phyloP scores from a whole-genome alignment of 1,140 invertebrate genomes.

The Mercenaria mercenaria region DNA sequence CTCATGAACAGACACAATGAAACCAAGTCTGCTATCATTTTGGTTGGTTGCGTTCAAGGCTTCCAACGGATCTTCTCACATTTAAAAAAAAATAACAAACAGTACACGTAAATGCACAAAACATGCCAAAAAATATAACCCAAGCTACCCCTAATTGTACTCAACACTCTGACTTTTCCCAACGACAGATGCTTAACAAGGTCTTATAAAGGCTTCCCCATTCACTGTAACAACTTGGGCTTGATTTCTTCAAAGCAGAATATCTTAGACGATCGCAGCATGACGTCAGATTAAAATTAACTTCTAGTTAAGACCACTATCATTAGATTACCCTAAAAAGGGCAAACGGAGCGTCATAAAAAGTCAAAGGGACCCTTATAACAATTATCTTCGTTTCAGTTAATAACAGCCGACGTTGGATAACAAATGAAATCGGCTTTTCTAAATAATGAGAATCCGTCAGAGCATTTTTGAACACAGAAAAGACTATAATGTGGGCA shows the following conservation, averaged over 20 bases:
- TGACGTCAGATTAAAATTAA: not conserved
- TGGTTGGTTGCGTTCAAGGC: too few relatives aligned
- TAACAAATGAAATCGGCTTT: conserved; percentile 16
- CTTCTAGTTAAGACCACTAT: not conserved
- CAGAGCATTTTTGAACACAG: not conserved
- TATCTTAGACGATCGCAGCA: not conserved
- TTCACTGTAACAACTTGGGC: too few relatives aligned
- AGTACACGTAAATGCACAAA: too few relatives aligned
- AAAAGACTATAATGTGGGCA: not conserved
- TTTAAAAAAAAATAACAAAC: too few relatives aligned
- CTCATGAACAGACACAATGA: too few relatives aligned
- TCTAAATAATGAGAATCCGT: conserved; percentile 2
- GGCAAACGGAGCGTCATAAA: not conserved
- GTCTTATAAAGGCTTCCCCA: too few relatives aligned
- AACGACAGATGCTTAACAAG: too few relatives aligned
- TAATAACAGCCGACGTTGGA: conserved; percentile 1
- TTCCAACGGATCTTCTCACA: too few relatives aligned
- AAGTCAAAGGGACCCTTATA: conserved; percentile 14
- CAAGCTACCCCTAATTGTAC: too few relatives aligned
- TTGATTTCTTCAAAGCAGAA: not conserved
- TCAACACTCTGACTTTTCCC: too few relatives aligned
- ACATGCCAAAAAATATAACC: too few relatives aligned
- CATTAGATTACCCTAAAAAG: conserved; percentile 17
- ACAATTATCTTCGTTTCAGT: conserved; percentile 32
- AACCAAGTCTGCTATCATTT: too few relatives aligned